Conservation (phyloP, 2,888 invertebrate genomes). For the Cataglyphis altisquamis region DNA sequence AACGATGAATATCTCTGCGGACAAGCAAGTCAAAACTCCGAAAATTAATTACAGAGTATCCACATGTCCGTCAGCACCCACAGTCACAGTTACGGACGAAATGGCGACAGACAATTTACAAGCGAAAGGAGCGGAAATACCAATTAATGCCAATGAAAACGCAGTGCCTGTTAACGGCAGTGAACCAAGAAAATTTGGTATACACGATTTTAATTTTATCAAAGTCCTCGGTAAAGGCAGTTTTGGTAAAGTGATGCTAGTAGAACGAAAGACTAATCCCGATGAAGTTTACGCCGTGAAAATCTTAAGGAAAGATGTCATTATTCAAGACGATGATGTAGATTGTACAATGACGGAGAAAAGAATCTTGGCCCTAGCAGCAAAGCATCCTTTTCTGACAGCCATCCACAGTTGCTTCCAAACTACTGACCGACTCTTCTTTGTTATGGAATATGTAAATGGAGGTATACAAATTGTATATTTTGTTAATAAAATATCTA, state of each 20-base stretch:
- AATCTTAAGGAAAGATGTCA: constrained; percentile 98
- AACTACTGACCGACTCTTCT: constrained; percentile 97
- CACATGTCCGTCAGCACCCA: constrained; percentile 69
- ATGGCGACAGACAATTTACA: constrained; percentile 60
- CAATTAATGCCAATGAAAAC: constrained; percentile 63
- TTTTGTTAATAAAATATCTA: constrained; percentile 2
- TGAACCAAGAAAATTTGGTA: constrained; percentile 88
- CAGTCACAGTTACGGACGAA: constrained; percentile 65
- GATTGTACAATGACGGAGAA: constrained; percentile 99
- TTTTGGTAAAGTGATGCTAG: constrained; percentile 99
- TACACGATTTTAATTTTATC: constrained; percentile 98
- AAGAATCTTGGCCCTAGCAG: constrained; percentile 98
- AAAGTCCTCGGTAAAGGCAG: constrained; percentile 99
- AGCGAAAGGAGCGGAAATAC: constrained; percentile 47
- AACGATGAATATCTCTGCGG: constrained; percentile 96
- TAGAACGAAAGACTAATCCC: constrained; percentile 94
- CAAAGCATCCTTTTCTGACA: constrained; percentile 98
- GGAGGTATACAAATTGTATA: constrained; percentile 88
- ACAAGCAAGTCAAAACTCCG: constrained; percentile 90
- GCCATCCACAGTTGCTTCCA: constrained; percentile 99
- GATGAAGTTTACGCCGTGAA: constrained; percentile 97
- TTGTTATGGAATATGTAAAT: constrained; percentile 99
- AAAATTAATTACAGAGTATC: constrained; percentile 80
- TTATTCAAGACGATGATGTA: constrained; percentile 99
- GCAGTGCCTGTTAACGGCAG: constrained; percentile 66